A percentile compares a stretch with the other conserved stretches of the same genome.
Evolutionary conservation across 2,113 vertebrate species (phyloP).

Genomic region (Erythrolamprus reginae): DNA sequence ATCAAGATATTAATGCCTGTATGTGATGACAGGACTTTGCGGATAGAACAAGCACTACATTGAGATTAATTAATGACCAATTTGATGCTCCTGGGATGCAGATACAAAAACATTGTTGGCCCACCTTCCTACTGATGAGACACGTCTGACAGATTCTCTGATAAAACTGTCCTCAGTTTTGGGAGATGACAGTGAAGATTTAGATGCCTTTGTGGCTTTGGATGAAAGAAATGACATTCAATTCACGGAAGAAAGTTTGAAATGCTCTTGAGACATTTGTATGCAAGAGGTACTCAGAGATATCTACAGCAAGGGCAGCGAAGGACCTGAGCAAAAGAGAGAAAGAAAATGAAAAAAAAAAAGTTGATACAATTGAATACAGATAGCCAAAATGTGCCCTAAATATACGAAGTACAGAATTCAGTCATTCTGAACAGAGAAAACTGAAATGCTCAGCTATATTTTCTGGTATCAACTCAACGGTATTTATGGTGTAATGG

Average conservation of each 20-base stretch:
- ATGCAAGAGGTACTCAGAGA: neutral
- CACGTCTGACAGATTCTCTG: neutral
- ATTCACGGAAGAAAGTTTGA: constrained; percentile 10
- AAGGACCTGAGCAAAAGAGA: neutral
- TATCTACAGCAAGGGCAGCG: neutral
- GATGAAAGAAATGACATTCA: neutral
- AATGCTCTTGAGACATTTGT: neutral
- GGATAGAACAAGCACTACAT: constrained; percentile 1
- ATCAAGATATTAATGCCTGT: neutral
- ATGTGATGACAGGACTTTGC: neutral
- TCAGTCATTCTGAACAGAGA: neutral
- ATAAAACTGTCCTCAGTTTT: neutral
- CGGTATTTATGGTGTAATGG: accelerated
- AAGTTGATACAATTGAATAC: neutral
- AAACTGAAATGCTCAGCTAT: neutral
- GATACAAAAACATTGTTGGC: neutral
- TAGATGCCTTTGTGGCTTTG: neutral
- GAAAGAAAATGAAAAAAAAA: neutral
- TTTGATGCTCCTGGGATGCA: neutral
- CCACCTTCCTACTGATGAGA: neutral
- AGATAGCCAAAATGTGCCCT: neutral
- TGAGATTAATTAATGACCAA: constrained; percentile 10
- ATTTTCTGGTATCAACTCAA: neutral
- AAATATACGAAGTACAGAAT: neutral
- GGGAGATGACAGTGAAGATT: constrained; percentile 10